Conservation (phyloP, 1,140 invertebrate genomes). For the Panagrolaimus sp. region DNA sequence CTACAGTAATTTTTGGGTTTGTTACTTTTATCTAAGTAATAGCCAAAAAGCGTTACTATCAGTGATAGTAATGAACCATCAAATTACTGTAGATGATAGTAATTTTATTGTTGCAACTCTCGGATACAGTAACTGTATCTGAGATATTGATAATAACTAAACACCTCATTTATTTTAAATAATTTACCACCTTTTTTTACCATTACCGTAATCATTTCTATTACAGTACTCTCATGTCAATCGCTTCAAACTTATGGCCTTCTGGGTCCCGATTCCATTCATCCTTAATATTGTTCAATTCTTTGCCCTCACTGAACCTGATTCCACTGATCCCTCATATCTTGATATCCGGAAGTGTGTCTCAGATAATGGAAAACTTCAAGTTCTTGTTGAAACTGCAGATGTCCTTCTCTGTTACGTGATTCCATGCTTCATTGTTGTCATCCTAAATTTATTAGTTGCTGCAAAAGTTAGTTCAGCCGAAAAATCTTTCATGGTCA, state of each 20-base stretch:
- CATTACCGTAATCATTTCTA: no score
- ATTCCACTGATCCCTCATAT: neutral
- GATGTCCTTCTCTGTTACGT: constrained; percentile 58
- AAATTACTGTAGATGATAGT: no score
- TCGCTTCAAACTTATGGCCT: constrained; percentile 42
- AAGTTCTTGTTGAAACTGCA: constrained; percentile 39
- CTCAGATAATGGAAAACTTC: constrained; percentile 19
- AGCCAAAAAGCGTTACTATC: neutral
- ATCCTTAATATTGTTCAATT: constrained; percentile 57
- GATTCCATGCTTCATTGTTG: constrained; percentile 53
- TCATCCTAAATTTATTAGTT: constrained; percentile 52
- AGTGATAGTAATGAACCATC: no score
- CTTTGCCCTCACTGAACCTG: constrained; percentile 29
- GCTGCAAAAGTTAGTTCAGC: constrained; percentile 47
- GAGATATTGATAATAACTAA: no score
- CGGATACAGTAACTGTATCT: no score
- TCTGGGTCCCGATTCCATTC: constrained; percentile 56
- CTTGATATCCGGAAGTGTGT: constrained; percentile 21
- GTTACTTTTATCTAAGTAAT: no score
- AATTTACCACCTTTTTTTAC: no score
- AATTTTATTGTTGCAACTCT: no score
- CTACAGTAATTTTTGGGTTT: no score
- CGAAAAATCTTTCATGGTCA: constrained; percentile 33
- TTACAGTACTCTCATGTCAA: constrained; percentile 30
- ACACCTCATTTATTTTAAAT: no score